A percentile compares a stretch with the other conserved stretches of the same genome.
These are phyloP conservation scores for Lophotis ruficrista DNA, from an alignment of 2,113 vertebrate genomes.

Conservation along the genomic window DNA sequence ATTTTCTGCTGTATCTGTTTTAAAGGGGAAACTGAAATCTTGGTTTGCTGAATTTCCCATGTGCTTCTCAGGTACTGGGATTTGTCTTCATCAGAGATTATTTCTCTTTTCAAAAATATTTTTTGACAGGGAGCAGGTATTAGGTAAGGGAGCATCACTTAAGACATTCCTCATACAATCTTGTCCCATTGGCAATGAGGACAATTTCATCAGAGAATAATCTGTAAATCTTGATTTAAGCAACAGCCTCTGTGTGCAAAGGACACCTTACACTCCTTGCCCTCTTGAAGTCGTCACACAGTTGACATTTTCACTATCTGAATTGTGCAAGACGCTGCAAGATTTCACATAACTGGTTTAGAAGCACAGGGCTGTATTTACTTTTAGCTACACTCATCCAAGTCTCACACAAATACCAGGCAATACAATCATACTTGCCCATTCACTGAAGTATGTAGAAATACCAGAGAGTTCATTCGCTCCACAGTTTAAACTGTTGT, in stretches of 20 bases:
- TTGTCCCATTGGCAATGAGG: not conserved
- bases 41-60: not conserved
- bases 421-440: not conserved
- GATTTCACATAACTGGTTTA: not conserved
- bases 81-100: not conserved
- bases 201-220: not conserved
- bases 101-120: not conserved
- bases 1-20: not conserved
- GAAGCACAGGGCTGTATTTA: not conserved
- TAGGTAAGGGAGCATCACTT: not conserved
- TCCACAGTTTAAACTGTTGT: not conserved
- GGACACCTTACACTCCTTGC: not conserved
- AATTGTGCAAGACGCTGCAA: not conserved
- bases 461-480: not conserved
- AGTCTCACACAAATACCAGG: not conserved
- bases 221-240: not conserved
- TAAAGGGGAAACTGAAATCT: not conserved
- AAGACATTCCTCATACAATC: not conserved
- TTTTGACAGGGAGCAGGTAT: not conserved
- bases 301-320: not conserved
- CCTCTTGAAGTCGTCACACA: not conserved
- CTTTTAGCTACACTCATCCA: not conserved
- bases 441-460: not conserved
- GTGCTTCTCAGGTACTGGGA: not conserved
- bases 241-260: not conserved